Conservation (phyloP, 2,113 vertebrate species). For the Clarias macrocephalus region DNA sequence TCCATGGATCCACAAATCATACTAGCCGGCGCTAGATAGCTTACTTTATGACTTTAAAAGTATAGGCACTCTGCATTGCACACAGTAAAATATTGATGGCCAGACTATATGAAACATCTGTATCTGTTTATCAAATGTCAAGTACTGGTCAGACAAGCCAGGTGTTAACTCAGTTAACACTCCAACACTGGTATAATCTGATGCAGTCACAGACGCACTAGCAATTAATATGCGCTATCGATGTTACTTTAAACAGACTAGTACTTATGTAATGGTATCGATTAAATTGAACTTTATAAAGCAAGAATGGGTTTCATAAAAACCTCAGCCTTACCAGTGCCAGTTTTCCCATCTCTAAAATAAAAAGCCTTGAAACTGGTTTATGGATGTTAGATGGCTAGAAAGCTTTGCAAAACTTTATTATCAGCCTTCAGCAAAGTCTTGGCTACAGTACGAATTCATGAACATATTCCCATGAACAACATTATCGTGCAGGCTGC, state of each 20-base stretch:
- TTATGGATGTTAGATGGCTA: background rate
- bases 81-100: background rate
- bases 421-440: background rate
- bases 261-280: background rate
- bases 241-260: slow-evolving; percentile 1
- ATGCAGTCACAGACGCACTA: background rate
- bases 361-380: background rate
- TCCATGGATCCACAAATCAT: slow-evolving; percentile 43
- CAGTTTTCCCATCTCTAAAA: background rate
- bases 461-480: background rate
- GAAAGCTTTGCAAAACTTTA: background rate
- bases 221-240: background rate
- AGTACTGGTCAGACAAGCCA: background rate
- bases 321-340: background rate
- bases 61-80: background rate
- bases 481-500: background rate
- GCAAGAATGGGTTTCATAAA: background rate
- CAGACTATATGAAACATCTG: slow-evolving; percentile 4
- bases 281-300: background rate
- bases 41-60: slow-evolving; percentile 18
- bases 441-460: background rate
- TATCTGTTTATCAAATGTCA: background rate
- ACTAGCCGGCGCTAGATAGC: background rate
- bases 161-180: background rate
- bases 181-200: background rate